These are phyloP conservation scores for Chironex yamaguchii DNA, from an alignment of 30 jellyfish, hydroid and myxozoan species.

Conservation along the genomic window DNA sequence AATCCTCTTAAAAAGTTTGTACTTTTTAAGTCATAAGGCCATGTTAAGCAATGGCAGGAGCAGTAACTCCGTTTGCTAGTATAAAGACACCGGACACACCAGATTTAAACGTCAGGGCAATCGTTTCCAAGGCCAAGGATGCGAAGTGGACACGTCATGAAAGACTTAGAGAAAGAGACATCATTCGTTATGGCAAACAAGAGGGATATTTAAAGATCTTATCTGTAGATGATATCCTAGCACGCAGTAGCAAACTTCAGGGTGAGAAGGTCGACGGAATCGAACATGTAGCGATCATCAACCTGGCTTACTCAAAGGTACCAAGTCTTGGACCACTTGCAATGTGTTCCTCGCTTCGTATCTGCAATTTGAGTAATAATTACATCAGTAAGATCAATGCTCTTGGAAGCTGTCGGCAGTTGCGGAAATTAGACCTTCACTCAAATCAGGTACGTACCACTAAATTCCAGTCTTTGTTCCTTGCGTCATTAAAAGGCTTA, in stretches of 20 bases:
- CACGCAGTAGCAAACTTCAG: neutral
- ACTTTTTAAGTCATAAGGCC: too few relatives aligned
- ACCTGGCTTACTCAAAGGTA: constrained; percentile 12
- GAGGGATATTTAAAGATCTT: constrained; percentile 46
- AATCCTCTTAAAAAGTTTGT: too few relatives aligned
- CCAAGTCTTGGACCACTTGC: constrained; percentile 40
- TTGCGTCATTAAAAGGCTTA: too few relatives aligned
- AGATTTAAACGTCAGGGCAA: too few relatives aligned
- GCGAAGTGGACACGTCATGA: constrained; percentile 15
- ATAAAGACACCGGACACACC: too few relatives aligned
- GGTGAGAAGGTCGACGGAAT: neutral
- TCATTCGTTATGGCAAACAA: constrained; percentile 36
- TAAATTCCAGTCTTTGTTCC: too few relatives aligned
- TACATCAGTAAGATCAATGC: constrained; percentile 48
- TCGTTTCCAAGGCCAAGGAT: too few relatives aligned
- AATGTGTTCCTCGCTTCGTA: constrained; percentile 51
- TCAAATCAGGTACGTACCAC: constrained; percentile 82
- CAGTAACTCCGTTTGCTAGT: too few relatives aligned
- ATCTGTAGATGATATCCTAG: constrained; percentile 53
- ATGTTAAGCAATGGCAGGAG: too few relatives aligned
- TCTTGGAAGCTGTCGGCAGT: constrained; percentile 40
- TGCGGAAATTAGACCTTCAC: constrained; percentile 76
- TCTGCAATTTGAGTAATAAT: constrained; percentile 80
- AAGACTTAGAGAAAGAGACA: constrained; percentile 17
- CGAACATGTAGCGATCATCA: neutral